Percentiles rank a stretch among this genome's conserved stretches.
Conservation (phyloP, 2,113 vertebrate genomes). For the Ptilonorhynchus violaceus region DNA sequence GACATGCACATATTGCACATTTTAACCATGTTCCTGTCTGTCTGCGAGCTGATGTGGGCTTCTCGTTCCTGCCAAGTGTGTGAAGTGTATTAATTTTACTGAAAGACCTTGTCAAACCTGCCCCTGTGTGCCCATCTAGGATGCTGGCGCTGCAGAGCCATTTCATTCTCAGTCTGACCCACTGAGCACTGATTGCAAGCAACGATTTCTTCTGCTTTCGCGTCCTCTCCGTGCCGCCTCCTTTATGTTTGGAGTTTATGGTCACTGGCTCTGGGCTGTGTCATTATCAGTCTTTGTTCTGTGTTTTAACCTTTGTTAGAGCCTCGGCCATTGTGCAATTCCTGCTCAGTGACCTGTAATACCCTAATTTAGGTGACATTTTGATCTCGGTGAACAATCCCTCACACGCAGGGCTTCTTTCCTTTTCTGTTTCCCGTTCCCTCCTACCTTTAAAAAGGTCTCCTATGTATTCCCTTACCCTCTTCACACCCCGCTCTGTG, state of each 20-base stretch:
- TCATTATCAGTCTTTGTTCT: constrained; percentile 54
- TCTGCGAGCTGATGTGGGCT: not conserved
- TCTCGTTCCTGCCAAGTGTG: not conserved
- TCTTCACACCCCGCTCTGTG: not conserved
- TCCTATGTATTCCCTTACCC: not conserved
- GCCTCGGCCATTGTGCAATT: constrained; percentile 27
- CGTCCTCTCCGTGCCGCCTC: not conserved
- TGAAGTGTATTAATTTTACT: not conserved
- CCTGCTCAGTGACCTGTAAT: constrained; percentile 50
- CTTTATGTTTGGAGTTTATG: constrained; percentile 36
- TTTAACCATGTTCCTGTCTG: not conserved
- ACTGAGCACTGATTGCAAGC: constrained; percentile 42
- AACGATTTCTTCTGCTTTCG: constrained; percentile 46
- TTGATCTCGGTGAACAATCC: not conserved
- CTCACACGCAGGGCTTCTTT: not conserved
- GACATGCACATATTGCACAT: not conserved
- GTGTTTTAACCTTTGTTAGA: constrained; percentile 63
- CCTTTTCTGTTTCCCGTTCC: not conserved
- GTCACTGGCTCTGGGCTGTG: constrained; percentile 55
- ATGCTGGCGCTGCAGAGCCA: not conserved
- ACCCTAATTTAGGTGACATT: constrained; percentile 45
- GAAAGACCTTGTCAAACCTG: not conserved
- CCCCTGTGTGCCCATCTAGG: not conserved
- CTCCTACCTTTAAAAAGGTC: not conserved
- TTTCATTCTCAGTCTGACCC: constrained; percentile 28